Conservation (phyloP, 2,888 invertebrate species). For the Drosophila colorata region DNA sequence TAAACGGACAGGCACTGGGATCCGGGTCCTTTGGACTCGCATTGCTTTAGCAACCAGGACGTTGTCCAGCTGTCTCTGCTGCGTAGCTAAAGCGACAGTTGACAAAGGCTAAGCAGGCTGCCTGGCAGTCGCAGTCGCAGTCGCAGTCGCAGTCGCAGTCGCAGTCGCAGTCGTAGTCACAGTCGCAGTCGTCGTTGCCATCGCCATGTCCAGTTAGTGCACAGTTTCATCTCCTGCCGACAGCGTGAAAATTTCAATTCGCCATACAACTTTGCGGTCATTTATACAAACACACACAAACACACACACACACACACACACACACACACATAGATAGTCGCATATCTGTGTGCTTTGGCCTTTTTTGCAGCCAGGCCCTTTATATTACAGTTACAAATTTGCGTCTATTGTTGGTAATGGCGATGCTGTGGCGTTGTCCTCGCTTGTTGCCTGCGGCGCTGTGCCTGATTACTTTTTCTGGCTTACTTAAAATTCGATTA, state of each 20-base stretch:
- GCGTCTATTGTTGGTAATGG: constrained; percentile 73
- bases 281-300: constrained; percentile 54
- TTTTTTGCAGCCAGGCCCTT: constrained; percentile 56
- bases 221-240: constrained; percentile 53
- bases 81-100: constrained; percentile 74
- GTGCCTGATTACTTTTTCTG: constrained; percentile 77
- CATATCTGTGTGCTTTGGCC: constrained; percentile 16
- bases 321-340: constrained; percentile 5
- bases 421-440: constrained; percentile 44
- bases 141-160: constrained; percentile 28
- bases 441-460: constrained; percentile 49
- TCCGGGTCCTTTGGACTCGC: constrained; percentile 6
- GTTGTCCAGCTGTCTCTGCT: constrained; percentile 61
- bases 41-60: constrained; percentile 22
- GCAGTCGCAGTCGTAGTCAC: constrained; percentile 36
- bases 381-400: constrained; percentile 77
- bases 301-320: constrained; percentile 7
- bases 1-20: constrained; percentile 51
- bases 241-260: constrained; percentile 78
- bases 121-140: constrained; percentile 41
- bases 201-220: constrained; percentile 51
- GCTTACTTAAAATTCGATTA: constrained; percentile 78
- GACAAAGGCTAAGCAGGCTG: constrained; percentile 77
- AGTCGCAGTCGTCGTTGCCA: neutral
- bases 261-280: constrained; percentile 75